Evolutionary conservation across 2,888 invertebrate species (phyloP), one percentile per base, ranked within the genome.

Genomic region (Zaprionus lineosus): DNA sequence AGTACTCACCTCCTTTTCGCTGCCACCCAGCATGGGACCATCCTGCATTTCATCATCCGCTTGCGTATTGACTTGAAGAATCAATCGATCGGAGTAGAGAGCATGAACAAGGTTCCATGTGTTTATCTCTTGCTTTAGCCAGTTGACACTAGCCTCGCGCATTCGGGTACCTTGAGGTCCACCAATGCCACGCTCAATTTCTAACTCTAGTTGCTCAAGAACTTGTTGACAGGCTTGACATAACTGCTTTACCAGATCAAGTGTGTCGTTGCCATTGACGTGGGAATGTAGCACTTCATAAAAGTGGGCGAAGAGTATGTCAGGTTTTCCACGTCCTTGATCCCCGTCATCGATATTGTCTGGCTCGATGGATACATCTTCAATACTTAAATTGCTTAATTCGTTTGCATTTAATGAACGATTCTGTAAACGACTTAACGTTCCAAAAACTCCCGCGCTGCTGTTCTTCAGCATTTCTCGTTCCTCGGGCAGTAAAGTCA

Each of bases 61-160:
- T 87, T 26, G 74, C 8, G 7, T 56, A 21, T 88, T 88, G 31
- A 85, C 84, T 51, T 90, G 86, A 16, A 88, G 85, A 59, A 91
- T 90, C 39, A 95, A 90, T 16, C 97, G 93, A 90, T 98, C 97
- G 69, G 94, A 93, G 89, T 95, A 97, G 8, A 98, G 90, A 62
- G 95, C 95, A 76, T 94, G 93, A 3, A 98, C 86, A 15, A 98
- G 91, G 73, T 95, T 93, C 98, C 98, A 98, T 0, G 96, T 97
- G 84, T 96, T 95, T 21, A 95, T 92, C 88, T 98, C 98, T 79
- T 94, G 94, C 62, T 94, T 94, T 26, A 98, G 84, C 93, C 93
- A 94, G 86, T 37, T 91, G 19, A 67, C 69, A 19, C 18, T 70
- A 11, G 43, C 5, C 36, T 65, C 15, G 1, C 58, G 47, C 48